phyloP scores from a whole-genome alignment of 2,797 vertebrate species.

The Agapornis canus region DNA sequence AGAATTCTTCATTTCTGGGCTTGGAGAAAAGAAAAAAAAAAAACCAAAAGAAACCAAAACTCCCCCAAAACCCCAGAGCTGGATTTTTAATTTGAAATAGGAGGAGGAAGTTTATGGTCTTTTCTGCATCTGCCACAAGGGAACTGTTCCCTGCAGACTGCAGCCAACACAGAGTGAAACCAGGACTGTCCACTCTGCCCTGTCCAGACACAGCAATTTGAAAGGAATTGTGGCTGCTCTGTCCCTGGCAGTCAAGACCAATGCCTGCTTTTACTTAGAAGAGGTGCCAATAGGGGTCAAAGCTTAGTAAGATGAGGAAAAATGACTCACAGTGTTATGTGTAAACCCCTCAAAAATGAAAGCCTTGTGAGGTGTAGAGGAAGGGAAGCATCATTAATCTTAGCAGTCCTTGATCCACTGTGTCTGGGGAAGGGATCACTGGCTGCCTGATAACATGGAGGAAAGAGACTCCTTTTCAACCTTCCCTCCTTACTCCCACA shows the following conservation, averaged over 20 bases:
- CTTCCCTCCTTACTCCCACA: not conserved
- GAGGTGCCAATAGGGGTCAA: not conserved
- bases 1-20: not conserved
- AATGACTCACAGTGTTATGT: not conserved
- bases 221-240: not conserved
- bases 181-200: not conserved
- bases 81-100: not conserved
- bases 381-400: not conserved
- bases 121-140: not conserved
- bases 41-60: not conserved
- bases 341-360: not conserved
- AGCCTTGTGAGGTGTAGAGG: not conserved
- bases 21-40: not conserved
- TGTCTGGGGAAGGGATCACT: not conserved
- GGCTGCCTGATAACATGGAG: not conserved
- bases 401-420: not conserved
- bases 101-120: not conserved
- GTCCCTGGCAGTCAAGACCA: not conserved
- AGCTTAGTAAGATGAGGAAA: not conserved
- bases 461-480: not conserved
- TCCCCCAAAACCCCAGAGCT: not conserved
- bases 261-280: not conserved
- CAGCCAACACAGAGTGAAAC: not conserved
- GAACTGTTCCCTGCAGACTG: not conserved
- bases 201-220: not conserved